Percentiles rank a stretch among this genome's conserved stretches.
These are phyloP conservation scores for Monochamus alternatus DNA, from an alignment of 2,888 invertebrate genomes.

Conservation along the genomic window DNA sequence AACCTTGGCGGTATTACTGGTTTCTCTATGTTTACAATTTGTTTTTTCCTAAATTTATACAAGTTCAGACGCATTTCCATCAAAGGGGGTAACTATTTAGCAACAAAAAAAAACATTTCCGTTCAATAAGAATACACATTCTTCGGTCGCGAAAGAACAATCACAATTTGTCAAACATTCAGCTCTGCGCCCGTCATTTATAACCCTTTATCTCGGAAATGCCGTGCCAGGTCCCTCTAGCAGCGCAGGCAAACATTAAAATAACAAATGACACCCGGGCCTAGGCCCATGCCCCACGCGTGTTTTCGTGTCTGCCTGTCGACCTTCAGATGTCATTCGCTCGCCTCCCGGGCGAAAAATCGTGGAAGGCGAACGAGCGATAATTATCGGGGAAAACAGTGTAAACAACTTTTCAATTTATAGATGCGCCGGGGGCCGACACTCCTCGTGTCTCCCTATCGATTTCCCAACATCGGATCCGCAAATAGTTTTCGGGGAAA, in stretches of 20 bases:
- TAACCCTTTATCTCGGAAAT: constrained; percentile 33
- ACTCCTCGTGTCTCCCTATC: constrained; percentile 29
- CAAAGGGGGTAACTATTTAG: too few relatives aligned
- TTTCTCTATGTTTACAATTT: too few relatives aligned
- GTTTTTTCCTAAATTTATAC: too few relatives aligned
- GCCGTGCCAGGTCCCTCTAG: neutral
- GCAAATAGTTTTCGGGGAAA: constrained; percentile 18
- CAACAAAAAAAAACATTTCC: too few relatives aligned
- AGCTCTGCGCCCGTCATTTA: constrained; percentile 22
- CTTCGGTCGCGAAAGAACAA: constrained; percentile 1
- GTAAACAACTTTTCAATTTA: constrained; percentile 47
- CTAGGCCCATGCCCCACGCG: constrained; percentile 23
- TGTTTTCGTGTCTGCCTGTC: constrained; percentile 37
- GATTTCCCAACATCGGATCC: constrained; percentile 17
- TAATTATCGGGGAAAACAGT: constrained; percentile 39
- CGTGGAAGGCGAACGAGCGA: constrained; percentile 23
- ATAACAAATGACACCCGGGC: constrained; percentile 27
- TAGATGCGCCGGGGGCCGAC: constrained; percentile 18
- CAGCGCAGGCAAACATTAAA: constrained; percentile 27
- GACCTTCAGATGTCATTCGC: constrained; percentile 45
- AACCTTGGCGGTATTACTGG: too few relatives aligned
- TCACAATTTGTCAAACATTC: constrained; percentile 19
- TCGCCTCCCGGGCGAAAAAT: constrained; percentile 20
- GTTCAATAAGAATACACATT: neutral
- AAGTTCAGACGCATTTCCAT: too few relatives aligned